phyloP scores from a whole-genome alignment of 2,888 invertebrate genomes.

The Kuschelorhynchus macadamiae region DNA sequence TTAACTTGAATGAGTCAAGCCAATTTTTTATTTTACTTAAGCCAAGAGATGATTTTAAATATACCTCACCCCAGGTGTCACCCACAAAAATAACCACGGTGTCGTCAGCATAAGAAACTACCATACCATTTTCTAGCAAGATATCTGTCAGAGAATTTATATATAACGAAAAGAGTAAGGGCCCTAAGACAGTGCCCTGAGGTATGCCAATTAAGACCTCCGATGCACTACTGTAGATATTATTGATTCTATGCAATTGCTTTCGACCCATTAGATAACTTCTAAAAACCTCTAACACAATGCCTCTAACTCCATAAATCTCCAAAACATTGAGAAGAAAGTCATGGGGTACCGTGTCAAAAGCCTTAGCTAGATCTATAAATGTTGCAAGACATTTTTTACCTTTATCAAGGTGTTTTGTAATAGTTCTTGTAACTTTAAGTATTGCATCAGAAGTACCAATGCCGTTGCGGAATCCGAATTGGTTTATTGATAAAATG shows the following conservation, averaged over 20 bases:
- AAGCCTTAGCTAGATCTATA: not conserved
- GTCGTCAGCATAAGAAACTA: too few relatives aligned
- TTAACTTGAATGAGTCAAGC: not conserved
- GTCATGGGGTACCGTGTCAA: not conserved
- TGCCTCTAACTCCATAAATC: not conserved
- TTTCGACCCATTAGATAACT: not conserved
- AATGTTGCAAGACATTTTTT: not conserved
- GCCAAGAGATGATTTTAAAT: not conserved
- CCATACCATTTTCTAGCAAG: not conserved
- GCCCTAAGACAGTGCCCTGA: not conserved
- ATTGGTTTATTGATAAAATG: conserved; percentile 3
- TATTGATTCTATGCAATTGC: not conserved
- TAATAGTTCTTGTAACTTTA: conserved; percentile 7
- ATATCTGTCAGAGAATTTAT: not conserved
- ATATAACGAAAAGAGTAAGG: not conserved
- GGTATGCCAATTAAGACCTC: not conserved
- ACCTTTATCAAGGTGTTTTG: not conserved
- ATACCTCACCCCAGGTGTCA: not conserved
- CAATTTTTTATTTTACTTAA: too few relatives aligned
- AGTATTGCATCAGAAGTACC: conserved; percentile 11
- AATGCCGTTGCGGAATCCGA: conserved; percentile 21
- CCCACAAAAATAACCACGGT: not conserved
- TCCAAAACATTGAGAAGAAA: not conserved
- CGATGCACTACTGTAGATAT: too few relatives aligned
- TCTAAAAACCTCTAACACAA: not conserved